Base-by-base conservation (phyloP, 2,113 vertebrate genomes). In the Lutjanus erythropterus region DNA sequence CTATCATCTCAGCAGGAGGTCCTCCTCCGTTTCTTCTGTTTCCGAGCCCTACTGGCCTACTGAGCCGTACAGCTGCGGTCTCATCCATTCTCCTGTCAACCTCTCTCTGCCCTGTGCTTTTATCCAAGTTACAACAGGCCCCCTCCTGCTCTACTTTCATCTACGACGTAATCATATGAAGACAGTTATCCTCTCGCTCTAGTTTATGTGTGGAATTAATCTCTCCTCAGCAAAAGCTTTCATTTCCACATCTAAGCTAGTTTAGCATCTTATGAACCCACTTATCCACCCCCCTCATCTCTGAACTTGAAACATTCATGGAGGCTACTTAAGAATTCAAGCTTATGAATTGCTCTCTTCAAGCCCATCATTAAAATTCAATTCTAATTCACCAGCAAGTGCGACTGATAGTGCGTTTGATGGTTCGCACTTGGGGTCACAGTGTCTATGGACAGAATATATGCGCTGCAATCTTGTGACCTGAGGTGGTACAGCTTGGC, bases 1-100 rank as follows among this genome's bases (percentile, higher is more conserved):
- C 79, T 80, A 67, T 77, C 67, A 58, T 73, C 85, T 86, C 85
- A 65, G 74, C 62, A 15, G 83, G 81, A 65, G 77, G 72, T 71
- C 50, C 16, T 50, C 64, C 80, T 85, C 41, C 7, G 25, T 71
- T 73, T 76, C 75, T 71, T 31, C 75, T 72, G 62, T 52, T 74
- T 85, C n/a, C 52, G 72, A 78, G 58, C 61, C 69, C 44, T 33
- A 33, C 59, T 64, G 75, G 65, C 76, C 68, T 44, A 55, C 47
- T 65, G 29, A 84, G 74, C 73, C 75, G 78, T 49, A 84, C 65
- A 87, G 71, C 77, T 69, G 70, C 69, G 68, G 69, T 39, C 44
- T 76, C 71, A 77, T 83, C 73, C 49, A 77, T 83, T 78, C 60
- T 68, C 41, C 52, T 33, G 49, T 85, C 84, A 65, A 19, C 70